Conservation (phyloP, 2,113 vertebrate species). For the Murina feae region DNA sequence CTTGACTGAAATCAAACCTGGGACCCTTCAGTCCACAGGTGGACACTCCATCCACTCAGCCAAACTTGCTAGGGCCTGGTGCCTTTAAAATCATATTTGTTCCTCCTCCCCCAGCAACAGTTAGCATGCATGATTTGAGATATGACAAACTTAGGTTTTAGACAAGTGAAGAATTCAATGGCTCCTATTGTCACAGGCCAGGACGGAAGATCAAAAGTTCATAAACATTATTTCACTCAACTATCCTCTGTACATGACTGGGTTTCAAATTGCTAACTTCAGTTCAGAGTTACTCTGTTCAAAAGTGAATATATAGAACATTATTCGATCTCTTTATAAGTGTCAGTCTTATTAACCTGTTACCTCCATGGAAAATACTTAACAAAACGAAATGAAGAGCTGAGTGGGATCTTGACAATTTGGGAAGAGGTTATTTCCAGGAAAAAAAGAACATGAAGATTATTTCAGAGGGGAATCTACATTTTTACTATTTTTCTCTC, state of each 20-base stretch:
- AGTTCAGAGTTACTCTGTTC: background rate
- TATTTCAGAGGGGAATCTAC: background rate
- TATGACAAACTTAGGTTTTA: background rate
- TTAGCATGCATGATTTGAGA: background rate
- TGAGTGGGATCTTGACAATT: background rate
- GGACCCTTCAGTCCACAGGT: too few relatives aligned
- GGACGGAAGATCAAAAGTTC: background rate
- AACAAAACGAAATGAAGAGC: background rate
- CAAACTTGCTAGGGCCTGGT: background rate
- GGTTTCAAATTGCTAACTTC: background rate
- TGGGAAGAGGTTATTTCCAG: background rate
- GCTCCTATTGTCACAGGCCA: background rate
- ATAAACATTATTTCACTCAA: background rate
- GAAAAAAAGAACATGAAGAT: background rate
- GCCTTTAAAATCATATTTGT: constrained; percentile 62
- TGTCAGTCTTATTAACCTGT: background rate
- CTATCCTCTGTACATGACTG: background rate
- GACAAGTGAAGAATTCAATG: background rate
- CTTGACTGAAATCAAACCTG: too few relatives aligned
- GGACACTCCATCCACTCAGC: too few relatives aligned
- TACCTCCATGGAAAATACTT: background rate
- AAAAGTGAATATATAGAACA: background rate
- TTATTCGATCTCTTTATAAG: background rate
- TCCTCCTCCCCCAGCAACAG: background rate
- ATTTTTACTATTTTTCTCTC: background rate